These are phyloP conservation scores for Podarcis cretensis DNA, from an alignment of 2,113 vertebrate species.

Conservation along the genomic window DNA sequence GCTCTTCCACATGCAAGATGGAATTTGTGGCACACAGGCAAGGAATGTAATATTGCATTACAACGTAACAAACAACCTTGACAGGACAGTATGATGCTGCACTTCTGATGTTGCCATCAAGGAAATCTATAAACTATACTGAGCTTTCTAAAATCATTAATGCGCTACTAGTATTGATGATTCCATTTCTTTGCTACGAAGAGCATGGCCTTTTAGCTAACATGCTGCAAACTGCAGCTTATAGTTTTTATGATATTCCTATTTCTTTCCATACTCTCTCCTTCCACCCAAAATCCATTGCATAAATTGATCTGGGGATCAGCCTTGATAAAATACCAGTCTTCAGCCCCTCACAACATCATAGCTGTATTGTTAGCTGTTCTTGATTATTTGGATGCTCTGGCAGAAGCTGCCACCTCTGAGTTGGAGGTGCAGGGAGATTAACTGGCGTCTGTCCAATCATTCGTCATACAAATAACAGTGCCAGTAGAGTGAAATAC, in stretches of 20 bases:
- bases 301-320: constrained; percentile 59
- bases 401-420: constrained; percentile 31
- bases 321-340: constrained; percentile 64
- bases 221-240: not conserved
- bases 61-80: not conserved
- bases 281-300: constrained; percentile 18
- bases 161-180: not conserved
- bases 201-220: not conserved
- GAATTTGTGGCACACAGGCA: not conserved
- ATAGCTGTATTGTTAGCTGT: constrained; percentile 11
- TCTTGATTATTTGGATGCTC: constrained; percentile 62
- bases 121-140: constrained; percentile 6
- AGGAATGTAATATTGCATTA: accelerated
- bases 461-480: constrained; percentile 85
- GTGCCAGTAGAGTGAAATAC: constrained; percentile 87
- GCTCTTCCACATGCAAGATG: not conserved
- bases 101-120: constrained; percentile 2
- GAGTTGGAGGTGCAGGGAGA: constrained; percentile 65
- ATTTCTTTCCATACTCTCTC: not conserved
- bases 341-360: constrained; percentile 36
- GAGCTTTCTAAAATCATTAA: constrained; percentile 8
- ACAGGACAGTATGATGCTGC: constrained; percentile 26
- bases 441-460: constrained; percentile 70
- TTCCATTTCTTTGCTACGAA: not conserved
- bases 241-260: not conserved